Evolutionary conservation across 2,113 vertebrate species (phyloP).

Genomic region (Prochilodus magdalenae): DNA sequence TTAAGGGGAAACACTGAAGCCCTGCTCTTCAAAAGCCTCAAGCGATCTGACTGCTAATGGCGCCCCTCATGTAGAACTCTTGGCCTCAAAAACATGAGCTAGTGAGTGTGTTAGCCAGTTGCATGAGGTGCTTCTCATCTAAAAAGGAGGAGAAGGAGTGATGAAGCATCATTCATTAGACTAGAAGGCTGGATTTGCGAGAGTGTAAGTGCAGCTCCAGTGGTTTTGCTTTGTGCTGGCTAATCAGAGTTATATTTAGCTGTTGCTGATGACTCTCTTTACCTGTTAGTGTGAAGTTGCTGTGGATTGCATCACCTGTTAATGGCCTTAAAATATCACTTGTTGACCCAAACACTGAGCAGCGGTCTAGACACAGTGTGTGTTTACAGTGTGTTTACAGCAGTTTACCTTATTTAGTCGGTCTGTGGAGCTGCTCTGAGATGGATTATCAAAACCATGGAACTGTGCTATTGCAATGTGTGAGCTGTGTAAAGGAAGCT

Average conservation of each 20-base stretch:
- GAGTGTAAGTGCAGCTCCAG: neutral
- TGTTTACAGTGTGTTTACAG: constrained; percentile 31
- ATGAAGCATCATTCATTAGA: constrained; percentile 65
- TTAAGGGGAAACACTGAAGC: no score
- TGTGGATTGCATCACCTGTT: constrained; percentile 46
- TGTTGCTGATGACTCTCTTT: constrained; percentile 35
- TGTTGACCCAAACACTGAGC: constrained; percentile 45
- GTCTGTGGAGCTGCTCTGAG: constrained; percentile 8
- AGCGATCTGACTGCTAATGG: no score
- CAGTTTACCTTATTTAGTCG: constrained; percentile 24
- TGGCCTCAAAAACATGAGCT: no score
- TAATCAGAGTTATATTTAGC: constrained; percentile 52
- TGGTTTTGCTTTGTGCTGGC: constrained; percentile 40
- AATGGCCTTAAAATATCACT: constrained; percentile 52
- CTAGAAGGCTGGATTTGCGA: constrained; percentile 38
- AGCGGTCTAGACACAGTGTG: constrained; percentile 31
- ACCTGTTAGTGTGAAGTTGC: constrained; percentile 41
- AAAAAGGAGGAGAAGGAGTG: constrained; percentile 47
- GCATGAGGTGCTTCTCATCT: no score
- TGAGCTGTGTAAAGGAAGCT: neutral
- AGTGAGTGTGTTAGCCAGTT: no score
- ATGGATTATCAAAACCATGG: constrained; percentile 1
- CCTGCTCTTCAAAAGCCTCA: no score
- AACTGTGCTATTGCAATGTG: neutral
- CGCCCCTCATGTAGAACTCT: no score